These are phyloP conservation scores for Argyrosomus japonicus DNA, from an alignment of 2,113 vertebrate genomes.

Conservation along the genomic window DNA sequence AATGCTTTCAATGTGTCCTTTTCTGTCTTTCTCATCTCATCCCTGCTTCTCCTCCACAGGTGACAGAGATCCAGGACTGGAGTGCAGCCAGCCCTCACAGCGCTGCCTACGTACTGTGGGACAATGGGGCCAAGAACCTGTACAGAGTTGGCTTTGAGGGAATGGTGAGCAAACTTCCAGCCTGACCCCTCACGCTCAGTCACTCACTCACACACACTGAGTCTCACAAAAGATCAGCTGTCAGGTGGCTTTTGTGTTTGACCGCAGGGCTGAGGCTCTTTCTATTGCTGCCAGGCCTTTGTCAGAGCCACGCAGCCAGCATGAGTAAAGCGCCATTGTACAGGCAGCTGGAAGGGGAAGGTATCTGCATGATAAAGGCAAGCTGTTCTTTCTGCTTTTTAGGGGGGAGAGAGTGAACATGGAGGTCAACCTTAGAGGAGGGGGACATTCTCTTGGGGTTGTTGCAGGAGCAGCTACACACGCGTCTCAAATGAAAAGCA, in stretches of 20 bases:
- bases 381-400: slow-evolving; percentile 78
- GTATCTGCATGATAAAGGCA: slow-evolving; percentile 85
- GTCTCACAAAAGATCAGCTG: slow-evolving; percentile 72
- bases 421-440: slow-evolving; percentile 71
- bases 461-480: slow-evolving; percentile 44
- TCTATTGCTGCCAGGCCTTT: slow-evolving; percentile 75
- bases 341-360: slow-evolving; percentile 81
- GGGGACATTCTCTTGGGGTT: slow-evolving; percentile 50
- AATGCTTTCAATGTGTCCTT: neutral
- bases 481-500: slow-evolving; percentile 59
- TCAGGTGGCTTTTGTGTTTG: slow-evolving; percentile 74
- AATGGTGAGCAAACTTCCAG: slow-evolving; percentile 91
- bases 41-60: slow-evolving; percentile 80
- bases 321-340: slow-evolving; percentile 80
- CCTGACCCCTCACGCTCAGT: slow-evolving; percentile 27
- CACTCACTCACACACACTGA: slow-evolving; percentile 11
- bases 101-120: slow-evolving; percentile 98
- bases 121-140: slow-evolving; percentile 99
- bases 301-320: slow-evolving; percentile 78
- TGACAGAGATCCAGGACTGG: slow-evolving; percentile 99
- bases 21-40: slow-evolving; percentile 13
- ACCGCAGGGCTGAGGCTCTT: slow-evolving; percentile 54
- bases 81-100: slow-evolving; percentile 98
- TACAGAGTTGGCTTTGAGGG: slow-evolving; percentile 99
- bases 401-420: slow-evolving; percentile 58